Evolutionary conservation across 2,797 vertebrate species (phyloP), one percentile per base, ranked within the genome.

Genomic region (Hafferia zeledoni): DNA sequence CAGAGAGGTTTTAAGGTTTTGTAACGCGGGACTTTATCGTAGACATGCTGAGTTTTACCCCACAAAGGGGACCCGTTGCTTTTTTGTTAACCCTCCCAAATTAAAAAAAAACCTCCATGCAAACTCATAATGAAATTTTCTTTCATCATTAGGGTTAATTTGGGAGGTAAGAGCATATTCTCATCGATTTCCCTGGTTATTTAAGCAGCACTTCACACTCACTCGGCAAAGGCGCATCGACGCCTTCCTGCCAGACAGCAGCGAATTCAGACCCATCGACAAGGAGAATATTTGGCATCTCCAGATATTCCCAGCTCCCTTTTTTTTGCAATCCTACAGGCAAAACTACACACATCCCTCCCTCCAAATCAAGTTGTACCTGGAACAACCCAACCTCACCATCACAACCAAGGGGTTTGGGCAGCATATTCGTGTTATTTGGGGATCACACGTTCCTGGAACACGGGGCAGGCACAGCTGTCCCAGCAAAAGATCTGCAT

Each of bases 401-500:
- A 0, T 30, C 27, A 17, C 6, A 12, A 10, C 35, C 0, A 1
- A 49, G 4, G 14, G 19, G 2, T 22, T 93, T 67, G 5, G 37
- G 37, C 39, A 17, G 10, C 0, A 0, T 18, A 20, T 50, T 39
- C 0, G 0, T 0, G 0, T 87, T 83, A 63, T 63, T 82, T 0
- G 0, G 56, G 19, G 44, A 50, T 76, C n/a, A 9, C 53, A 12
- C 1, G 0, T 41, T 4, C 5, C 64, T 1, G 0, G 14, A 90
- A 83, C 0, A 0, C 0, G 1, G 4, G 4, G 16, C 31, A 0
- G 1, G 43, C 0, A 0, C 3, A 1, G 20, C 30, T 10, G 2
- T 44, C 79, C n/a, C 9, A 5, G 57, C 11, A 83, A 80, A 61
- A 78, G 63, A 55, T 61, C 53, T 30, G 9, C n/a, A 7, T 92